Evolutionary conservation across 2,113 vertebrate species (phyloP).

Genomic region (Indri indri): DNA sequence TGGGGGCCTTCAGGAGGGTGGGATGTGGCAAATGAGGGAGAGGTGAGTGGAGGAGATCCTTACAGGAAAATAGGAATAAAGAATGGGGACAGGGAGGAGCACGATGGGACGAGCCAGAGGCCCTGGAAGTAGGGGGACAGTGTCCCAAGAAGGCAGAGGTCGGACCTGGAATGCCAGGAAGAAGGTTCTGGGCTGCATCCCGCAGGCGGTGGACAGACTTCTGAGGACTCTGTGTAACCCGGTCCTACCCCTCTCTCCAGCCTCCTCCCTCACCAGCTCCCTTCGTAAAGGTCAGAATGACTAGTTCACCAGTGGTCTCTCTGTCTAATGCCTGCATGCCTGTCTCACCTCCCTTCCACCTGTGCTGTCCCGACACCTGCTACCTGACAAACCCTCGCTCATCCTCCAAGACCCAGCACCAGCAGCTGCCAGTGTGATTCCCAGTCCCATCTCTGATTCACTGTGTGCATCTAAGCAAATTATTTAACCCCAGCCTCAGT

Average conservation of each 20-base stretch:
- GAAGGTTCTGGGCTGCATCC: background rate
- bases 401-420: background rate
- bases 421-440: accelerated
- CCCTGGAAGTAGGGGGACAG: background rate
- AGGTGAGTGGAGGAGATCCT: too few species aligned
- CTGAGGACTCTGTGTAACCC: background rate
- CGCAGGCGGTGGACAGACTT: too few species aligned
- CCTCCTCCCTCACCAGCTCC: background rate
- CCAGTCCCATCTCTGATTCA: background rate
- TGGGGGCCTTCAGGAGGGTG: background rate
- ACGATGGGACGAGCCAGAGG: accelerated
- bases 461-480: background rate
- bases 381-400: background rate
- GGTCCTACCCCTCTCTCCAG: background rate
- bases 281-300: accelerated
- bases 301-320: accelerated
- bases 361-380: background rate
- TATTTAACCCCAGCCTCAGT: background rate
- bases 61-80: accelerated
- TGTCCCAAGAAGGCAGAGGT: accelerated
- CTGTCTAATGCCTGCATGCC: accelerated
- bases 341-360: background rate
- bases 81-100: background rate
- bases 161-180: background rate
- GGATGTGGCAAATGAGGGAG: background rate